Conservation (phyloP, 2,797 vertebrate species). For the Anolis apletophallus region DNA sequence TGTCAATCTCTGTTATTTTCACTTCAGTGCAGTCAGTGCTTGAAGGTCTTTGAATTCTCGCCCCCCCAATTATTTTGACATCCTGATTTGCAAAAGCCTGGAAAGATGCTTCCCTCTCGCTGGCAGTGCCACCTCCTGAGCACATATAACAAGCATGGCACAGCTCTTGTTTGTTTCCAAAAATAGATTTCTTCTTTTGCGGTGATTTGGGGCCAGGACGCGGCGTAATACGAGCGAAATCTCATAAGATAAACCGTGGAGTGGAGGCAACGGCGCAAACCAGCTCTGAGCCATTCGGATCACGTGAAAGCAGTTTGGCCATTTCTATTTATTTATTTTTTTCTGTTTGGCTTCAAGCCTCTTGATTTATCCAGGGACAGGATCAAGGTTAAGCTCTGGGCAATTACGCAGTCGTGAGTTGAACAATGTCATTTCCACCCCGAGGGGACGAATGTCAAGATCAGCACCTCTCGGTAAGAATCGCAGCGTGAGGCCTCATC, state of each 20-base stretch:
- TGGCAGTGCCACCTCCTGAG: slow-evolving; percentile 4
- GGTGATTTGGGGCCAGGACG: not conserved
- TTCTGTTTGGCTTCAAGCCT: not conserved
- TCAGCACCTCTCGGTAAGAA: slow-evolving; percentile 15
- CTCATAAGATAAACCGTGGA: slow-evolving; percentile 37
- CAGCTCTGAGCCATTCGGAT: not conserved
- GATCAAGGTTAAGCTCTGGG: slow-evolving; percentile 4
- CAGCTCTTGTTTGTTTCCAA: slow-evolving; percentile 1
- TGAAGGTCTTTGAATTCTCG: not conserved
- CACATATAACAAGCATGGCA: not conserved
- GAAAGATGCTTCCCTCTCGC: not conserved
- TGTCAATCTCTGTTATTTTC: not conserved
- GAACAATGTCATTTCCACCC: slow-evolving; percentile 27
- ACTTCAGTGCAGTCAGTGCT: not conserved
- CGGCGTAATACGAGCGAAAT: not conserved
- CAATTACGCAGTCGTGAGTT: not conserved
- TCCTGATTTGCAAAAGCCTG: slow-evolving; percentile 26
- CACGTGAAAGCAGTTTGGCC: not conserved
- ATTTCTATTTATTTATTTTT: not conserved
- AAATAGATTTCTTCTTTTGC: not conserved
- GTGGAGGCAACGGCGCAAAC: slow-evolving; percentile 4
- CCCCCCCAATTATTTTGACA: slow-evolving; percentile 21
- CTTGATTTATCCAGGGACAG: slow-evolving; percentile 17
- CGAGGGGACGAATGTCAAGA: not conserved
- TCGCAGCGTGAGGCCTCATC: slow-evolving; percentile 17